Conservation (phyloP, 1,140 invertebrate genomes). For the Anastrepha obliqua region DNA sequence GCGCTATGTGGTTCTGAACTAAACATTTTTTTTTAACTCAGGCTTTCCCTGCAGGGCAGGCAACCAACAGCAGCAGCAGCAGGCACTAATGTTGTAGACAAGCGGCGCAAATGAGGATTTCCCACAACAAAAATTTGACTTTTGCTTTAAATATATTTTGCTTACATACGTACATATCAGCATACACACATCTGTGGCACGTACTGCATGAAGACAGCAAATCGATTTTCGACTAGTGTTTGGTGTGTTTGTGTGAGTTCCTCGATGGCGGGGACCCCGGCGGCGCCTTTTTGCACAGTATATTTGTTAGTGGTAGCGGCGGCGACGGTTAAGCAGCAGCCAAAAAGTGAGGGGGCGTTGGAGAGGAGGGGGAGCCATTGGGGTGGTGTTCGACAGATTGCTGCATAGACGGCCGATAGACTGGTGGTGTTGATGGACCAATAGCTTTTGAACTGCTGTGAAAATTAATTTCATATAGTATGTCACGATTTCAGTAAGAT, state of each 20-base stretch:
- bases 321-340: not conserved
- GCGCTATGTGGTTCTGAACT: no score
- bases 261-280: not conserved
- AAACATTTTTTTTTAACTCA: no score
- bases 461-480: not conserved
- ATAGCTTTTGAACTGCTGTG: not conserved
- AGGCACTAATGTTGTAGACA: not conserved
- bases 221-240: slow-evolving; percentile 29
- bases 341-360: no score
- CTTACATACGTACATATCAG: not conserved
- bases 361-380: not conserved
- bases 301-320: not conserved
- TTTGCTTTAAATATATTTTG: not conserved
- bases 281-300: slow-evolving; percentile 39
- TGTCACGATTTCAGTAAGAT: no score
- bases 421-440: not conserved
- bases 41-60: not conserved
- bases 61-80: not conserved
- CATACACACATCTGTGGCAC: not conserved
- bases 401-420: slow-evolving; percentile 33
- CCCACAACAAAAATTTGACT: not conserved
- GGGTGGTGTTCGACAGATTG: not conserved
- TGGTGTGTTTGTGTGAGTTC: not conserved
- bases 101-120: slow-evolving; percentile 42
- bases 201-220: not conserved